Conservation (phyloP, 2,888 invertebrate species). For the Clitarchus hookeri region DNA sequence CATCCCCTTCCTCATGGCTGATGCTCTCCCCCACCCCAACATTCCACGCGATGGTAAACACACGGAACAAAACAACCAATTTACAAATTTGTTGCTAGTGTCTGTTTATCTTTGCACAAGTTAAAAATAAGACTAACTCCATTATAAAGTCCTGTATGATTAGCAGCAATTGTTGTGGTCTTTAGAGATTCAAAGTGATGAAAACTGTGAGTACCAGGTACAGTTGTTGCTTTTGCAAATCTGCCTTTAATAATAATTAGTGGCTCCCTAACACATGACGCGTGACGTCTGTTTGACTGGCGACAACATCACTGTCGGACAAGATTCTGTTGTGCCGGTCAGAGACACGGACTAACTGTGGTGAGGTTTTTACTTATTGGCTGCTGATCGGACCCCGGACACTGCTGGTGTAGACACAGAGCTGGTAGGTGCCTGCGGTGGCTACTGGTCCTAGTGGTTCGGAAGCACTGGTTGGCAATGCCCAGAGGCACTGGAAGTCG, state of each 20-base stretch:
- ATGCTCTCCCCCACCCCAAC: neutral
- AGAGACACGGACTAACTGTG: too few species aligned
- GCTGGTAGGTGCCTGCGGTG: too few species aligned
- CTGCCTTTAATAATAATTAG: neutral
- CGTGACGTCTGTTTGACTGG: too few species aligned
- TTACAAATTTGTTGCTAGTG: neutral
- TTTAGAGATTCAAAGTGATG: neutral
- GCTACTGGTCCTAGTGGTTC: too few species aligned
- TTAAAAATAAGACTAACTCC: neutral
- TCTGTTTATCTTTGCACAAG: neutral
- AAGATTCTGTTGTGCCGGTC: too few species aligned
- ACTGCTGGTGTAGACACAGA: too few species aligned
- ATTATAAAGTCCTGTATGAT: neutral
- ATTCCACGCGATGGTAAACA: neutral
- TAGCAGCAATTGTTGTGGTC: neutral
- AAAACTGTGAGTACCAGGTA: neutral
- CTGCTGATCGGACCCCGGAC: too few species aligned
- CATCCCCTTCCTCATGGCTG: constrained; percentile 1
- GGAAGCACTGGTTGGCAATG: too few species aligned
- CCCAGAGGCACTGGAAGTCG: too few species aligned
- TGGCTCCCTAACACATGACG: too few species aligned
- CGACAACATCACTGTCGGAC: too few species aligned
- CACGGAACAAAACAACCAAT: neutral
- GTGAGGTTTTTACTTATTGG: too few species aligned
- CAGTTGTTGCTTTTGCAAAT: constrained; percentile 3